Evolutionary conservation across 2,797 vertebrate species (phyloP).

Genomic region (Megaceryle alcyon): DNA sequence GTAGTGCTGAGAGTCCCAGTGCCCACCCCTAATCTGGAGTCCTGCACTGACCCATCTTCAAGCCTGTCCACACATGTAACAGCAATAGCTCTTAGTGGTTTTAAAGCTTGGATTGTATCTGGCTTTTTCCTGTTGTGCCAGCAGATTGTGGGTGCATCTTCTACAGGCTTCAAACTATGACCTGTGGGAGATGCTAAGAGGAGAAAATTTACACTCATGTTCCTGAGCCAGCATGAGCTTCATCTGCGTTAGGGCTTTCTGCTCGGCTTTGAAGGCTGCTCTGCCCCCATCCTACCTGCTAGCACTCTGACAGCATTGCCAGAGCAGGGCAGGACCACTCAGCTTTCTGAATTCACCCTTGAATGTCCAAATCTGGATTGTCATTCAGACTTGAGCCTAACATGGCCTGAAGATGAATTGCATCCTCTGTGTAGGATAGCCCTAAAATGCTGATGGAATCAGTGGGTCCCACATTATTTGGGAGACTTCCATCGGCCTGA

Average conservation of each 20-base stretch:
- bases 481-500: background rate
- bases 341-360: background rate
- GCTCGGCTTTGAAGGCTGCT: background rate
- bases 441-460: background rate
- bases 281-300: background rate
- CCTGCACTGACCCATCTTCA: background rate
- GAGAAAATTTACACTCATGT: background rate
- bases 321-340: background rate
- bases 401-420: background rate
- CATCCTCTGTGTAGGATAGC: background rate
- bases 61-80: no score
- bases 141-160: background rate
- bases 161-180: background rate
- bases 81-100: background rate
- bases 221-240: background rate
- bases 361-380: background rate
- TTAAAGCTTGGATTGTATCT: background rate
- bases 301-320: accelerated
- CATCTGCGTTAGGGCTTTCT: background rate
- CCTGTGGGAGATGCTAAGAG: background rate
- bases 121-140: background rate
- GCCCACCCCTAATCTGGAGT: accelerated
- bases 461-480: background rate
- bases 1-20: background rate
- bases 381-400: background rate